Evolutionary conservation across 2,797 vertebrate genomes (phyloP).

Genomic region (Buceros bicornis): DNA sequence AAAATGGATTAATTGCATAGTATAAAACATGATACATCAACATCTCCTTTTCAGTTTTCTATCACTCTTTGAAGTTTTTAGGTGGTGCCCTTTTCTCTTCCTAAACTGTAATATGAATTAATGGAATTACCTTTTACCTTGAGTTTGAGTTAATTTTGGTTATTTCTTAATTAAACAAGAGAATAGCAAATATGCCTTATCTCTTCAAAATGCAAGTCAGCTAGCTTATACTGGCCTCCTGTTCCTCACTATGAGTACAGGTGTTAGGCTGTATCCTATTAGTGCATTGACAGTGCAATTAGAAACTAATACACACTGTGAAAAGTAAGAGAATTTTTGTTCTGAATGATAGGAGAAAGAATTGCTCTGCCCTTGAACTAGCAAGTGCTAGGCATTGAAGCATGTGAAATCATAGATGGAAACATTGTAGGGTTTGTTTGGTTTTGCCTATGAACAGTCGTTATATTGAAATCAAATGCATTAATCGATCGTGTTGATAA

Average conservation of each 20-base stretch:
- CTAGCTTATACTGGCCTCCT: not conserved
- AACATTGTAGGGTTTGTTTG: not conserved
- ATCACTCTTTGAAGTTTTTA: not conserved
- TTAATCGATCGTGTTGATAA: not conserved
- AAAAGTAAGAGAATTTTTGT: not conserved
- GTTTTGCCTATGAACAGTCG: not conserved
- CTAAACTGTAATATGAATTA: not conserved
- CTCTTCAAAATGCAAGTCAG: not conserved
- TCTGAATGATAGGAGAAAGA: not conserved
- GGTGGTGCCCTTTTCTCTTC: not conserved
- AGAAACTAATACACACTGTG: not conserved
- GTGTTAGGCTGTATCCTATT: not conserved
- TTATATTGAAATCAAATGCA: not conserved
- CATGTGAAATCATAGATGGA: not conserved
- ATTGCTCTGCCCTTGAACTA: not conserved
- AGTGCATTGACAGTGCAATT: not conserved
- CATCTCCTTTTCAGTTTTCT: not conserved
- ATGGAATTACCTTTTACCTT: not conserved
- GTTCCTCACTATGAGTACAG: accelerated
- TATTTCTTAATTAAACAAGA: not conserved
- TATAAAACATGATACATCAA: not conserved
- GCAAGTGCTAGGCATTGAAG: not conserved
- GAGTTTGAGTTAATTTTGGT: not conserved
- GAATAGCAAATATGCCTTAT: not conserved
- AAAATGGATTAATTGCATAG: not conserved